Conservation (phyloP, 2,797 vertebrate species). For the Parotocinclus haroldoi region DNA sequence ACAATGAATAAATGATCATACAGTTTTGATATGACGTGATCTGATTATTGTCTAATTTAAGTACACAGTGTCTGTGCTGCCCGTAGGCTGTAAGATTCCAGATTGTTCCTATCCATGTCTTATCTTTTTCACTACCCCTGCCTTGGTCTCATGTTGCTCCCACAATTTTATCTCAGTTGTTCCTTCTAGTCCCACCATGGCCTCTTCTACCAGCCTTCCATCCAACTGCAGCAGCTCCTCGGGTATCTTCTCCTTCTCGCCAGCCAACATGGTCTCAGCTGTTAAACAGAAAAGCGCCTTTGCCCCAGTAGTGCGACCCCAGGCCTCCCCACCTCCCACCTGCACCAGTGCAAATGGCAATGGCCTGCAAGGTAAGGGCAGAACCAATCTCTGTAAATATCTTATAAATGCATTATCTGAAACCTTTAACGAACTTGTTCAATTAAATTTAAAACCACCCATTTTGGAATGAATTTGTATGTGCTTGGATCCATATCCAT, state of each 20-base stretch:
- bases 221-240: constrained; percentile 98
- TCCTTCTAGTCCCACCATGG: constrained; percentile 98
- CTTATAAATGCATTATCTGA: not conserved
- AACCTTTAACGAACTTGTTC: constrained; percentile 16
- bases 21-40: not conserved
- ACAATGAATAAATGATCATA: not conserved
- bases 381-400: constrained; percentile 39
- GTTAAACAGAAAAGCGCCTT: constrained; percentile 99
- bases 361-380: constrained; percentile 92
- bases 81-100: constrained; percentile 49
- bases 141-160: constrained; percentile 55
- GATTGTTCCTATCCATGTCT: constrained; percentile 53
- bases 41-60: constrained; percentile 1
- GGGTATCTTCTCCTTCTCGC: constrained; percentile 97
- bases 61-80: constrained; percentile 64
- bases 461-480: no score
- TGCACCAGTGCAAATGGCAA: constrained; percentile 96
- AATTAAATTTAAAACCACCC: no score
- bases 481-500: no score
- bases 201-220: constrained; percentile 93
- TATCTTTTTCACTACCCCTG: constrained; percentile 55
- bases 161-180: constrained; percentile 74
- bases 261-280: constrained; percentile 98
- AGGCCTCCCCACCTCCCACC: constrained; percentile 92
- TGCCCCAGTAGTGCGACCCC: constrained; percentile 93